Percentiles rank a stretch among this genome's conserved stretches.
phyloP scores from a whole-genome alignment of 2,113 vertebrate genomes.

The Podiceps cristatus region DNA sequence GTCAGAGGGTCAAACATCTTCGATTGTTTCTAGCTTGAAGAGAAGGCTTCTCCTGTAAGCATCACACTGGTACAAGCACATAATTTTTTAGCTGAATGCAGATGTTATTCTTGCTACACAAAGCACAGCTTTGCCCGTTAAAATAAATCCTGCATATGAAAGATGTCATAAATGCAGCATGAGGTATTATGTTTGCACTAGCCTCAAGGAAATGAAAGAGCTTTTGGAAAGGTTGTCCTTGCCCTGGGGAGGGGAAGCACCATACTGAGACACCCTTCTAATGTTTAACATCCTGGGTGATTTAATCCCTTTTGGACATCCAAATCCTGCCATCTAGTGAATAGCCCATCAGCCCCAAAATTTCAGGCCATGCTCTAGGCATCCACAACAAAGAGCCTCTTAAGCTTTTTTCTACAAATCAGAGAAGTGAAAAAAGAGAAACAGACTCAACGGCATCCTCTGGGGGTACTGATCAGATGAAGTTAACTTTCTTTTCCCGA shows the following conservation, averaged over 20 bases:
- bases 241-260: neutral
- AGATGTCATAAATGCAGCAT: neutral
- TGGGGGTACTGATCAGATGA: neutral
- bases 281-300: neutral
- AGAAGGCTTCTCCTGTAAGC: neutral
- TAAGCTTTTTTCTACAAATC: neutral
- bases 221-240: neutral
- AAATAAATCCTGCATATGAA: neutral
- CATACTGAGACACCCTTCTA: neutral
- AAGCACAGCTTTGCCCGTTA: neutral
- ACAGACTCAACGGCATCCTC: neutral
- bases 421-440: neutral
- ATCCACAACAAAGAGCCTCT: neutral
- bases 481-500: neutral
- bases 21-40: neutral
- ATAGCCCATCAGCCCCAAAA: neutral
- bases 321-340: neutral
- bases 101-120: neutral
- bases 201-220: neutral
- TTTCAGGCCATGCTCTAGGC: neutral
- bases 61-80: fast-evolving
- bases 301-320: neutral
- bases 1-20: neutral
- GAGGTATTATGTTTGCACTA: neutral
- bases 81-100: neutral